Conservation (phyloP, 2,888 invertebrate genomes). For the Dastarcus helophoroides region DNA sequence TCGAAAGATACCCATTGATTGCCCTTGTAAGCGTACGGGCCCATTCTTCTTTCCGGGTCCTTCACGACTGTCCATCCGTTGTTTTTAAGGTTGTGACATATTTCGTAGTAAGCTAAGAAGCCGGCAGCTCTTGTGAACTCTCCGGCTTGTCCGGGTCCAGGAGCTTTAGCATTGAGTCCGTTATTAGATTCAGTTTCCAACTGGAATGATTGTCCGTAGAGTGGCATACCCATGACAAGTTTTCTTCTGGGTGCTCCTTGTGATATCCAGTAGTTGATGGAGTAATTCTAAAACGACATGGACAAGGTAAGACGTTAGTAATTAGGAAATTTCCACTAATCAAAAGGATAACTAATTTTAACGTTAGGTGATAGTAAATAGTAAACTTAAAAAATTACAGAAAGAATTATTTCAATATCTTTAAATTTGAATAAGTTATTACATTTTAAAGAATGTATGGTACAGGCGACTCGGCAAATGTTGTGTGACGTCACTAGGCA, state of each 20-base stretch:
- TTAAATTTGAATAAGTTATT: too few relatives aligned
- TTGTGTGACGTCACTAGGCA: too few relatives aligned
- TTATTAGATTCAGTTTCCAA: slow-evolving; percentile 46
- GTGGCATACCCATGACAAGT: slow-evolving; percentile 79
- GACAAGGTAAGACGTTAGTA: too few relatives aligned
- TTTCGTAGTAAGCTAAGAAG: slow-evolving; percentile 83
- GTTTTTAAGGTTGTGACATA: slow-evolving; percentile 68
- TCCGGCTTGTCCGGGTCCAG: slow-evolving; percentile 71
- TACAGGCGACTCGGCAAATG: too few relatives aligned
- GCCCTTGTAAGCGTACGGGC: slow-evolving; percentile 77
- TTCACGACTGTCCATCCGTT: slow-evolving; percentile 72
- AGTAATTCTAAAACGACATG: too few relatives aligned
- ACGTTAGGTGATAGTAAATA: too few relatives aligned
- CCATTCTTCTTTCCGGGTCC: slow-evolving; percentile 67
- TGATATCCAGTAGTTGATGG: slow-evolving; percentile 80
- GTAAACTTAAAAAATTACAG: too few relatives aligned
- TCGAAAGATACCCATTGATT: slow-evolving; percentile 90
- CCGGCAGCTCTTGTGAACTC: slow-evolving; percentile 76
- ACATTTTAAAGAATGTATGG: too few relatives aligned
- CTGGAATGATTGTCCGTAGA: slow-evolving; percentile 80
- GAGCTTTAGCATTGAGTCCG: slow-evolving; percentile 64
- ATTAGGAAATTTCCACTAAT: too few relatives aligned
- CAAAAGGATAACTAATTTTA: too few relatives aligned
- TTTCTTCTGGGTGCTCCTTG: slow-evolving; percentile 73
- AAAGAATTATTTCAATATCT: too few relatives aligned